Percentiles rank a stretch among this genome's conserved stretches.
phyloP scores from a whole-genome alignment of 2,113 vertebrate genomes.

The Apteryx owenii region DNA sequence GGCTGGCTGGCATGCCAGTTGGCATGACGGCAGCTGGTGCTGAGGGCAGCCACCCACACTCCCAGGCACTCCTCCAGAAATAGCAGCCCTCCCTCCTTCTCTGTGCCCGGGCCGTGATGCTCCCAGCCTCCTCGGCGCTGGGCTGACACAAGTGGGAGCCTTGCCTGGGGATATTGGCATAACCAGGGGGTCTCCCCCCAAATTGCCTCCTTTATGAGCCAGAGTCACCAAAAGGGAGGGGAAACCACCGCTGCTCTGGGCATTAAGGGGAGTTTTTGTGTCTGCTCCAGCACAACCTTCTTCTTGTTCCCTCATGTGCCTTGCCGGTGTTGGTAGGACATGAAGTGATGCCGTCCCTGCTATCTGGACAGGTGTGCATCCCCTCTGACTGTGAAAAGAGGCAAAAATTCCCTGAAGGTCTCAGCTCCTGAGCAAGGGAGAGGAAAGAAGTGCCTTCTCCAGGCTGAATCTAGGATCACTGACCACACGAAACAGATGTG shows the following conservation, averaged over 20 bases:
- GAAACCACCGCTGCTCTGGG: not conserved
- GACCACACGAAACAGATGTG: not conserved
- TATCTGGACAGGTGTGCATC: not conserved
- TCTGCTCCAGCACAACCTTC: not conserved
- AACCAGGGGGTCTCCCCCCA: no score
- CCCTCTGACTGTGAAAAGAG: not conserved
- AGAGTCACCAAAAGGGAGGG: not conserved
- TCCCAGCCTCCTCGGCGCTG: not conserved
- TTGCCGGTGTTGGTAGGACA: not conserved
- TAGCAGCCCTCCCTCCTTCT: not conserved
- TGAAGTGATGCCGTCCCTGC: not conserved
- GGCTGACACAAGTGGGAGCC: not conserved
- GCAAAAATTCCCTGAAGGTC: not conserved
- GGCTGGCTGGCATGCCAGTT: no score
- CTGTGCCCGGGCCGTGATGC: no score
- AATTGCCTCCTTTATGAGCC: not conserved
- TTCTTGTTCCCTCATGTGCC: not conserved
- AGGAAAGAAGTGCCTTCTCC: not conserved
- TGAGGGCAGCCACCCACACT: no score
- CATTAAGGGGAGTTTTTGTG: not conserved
- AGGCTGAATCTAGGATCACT: not conserved
- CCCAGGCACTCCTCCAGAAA: not conserved
- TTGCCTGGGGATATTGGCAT: no score
- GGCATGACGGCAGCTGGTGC: no score
- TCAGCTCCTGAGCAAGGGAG: not conserved